These are phyloP conservation scores for Barbus barbus DNA, from an alignment of 2,113 vertebrate species.

Conservation along the genomic window DNA sequence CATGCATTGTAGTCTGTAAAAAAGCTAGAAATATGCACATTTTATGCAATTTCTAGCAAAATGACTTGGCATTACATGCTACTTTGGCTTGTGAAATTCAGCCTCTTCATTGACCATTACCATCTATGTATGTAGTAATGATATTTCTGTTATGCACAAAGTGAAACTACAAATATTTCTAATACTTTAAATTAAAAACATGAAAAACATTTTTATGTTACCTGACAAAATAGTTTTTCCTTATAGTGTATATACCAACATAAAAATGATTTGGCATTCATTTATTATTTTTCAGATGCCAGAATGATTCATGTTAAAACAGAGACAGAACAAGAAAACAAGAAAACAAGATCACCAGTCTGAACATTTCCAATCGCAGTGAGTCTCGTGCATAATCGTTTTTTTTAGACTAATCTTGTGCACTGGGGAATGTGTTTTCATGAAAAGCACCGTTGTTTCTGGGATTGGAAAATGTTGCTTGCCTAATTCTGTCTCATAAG, in stretches of 20 bases:
- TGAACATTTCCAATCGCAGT: conserved; percentile 34
- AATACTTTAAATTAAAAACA: neutral
- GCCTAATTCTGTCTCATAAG: conserved; percentile 37
- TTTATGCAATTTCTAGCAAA: neutral
- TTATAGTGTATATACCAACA: no score
- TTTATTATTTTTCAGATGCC: neutral
- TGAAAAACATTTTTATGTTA: neutral
- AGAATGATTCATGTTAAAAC: conserved; percentile 9
- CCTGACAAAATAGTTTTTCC: no score
- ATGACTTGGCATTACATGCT: neutral
- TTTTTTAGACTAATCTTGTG: conserved; percentile 62
- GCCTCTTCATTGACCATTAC: neutral
- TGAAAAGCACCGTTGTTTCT: conserved; percentile 68
- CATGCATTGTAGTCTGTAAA: neutral
- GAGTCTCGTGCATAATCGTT: conserved; percentile 53
- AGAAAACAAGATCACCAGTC: neutral
- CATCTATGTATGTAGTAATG: neutral
- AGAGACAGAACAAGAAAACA: neutral
- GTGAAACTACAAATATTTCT: neutral
- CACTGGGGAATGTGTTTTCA: conserved; percentile 52
- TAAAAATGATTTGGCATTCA: neutral
- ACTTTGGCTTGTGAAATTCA: neutral
- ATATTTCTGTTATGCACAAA: neutral
- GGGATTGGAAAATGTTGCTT: conserved; percentile 62
- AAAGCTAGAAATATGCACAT: neutral